phyloP scores from a whole-genome alignment of 2,888 invertebrate genomes.

The Trypoxylon attenuatum region DNA sequence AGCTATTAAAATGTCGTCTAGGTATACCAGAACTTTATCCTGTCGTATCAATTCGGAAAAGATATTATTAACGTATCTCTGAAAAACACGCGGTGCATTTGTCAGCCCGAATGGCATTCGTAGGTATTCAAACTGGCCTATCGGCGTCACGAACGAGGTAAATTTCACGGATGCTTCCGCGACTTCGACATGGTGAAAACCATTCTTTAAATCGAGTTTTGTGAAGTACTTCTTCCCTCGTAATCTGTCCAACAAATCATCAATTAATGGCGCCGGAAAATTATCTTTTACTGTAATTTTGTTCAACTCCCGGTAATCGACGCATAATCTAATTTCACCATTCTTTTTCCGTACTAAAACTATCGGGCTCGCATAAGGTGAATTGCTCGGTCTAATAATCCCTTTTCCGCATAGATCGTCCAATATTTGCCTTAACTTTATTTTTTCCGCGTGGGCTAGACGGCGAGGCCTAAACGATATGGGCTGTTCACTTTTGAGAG shows the following conservation, averaged over 20 bases:
- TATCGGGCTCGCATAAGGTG: not conserved
- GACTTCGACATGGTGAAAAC: not conserved
- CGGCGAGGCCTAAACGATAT: not conserved
- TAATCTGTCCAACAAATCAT: not conserved
- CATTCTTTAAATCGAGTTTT: not conserved
- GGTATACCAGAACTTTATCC: conserved; percentile 9
- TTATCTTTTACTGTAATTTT: not conserved
- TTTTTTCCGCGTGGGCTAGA: not conserved
- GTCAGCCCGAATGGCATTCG: conserved; percentile 12
- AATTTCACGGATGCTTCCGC: not conserved
- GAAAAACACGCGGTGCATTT: conserved; percentile 13
- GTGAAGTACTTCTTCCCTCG: not conserved
- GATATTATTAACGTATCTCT: not conserved
- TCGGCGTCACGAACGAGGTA: conserved; percentile 1
- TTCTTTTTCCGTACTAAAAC: not conserved
- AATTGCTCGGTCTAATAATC: not conserved
- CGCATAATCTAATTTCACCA: not conserved
- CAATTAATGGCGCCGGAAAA: not conserved
- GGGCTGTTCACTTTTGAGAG: not conserved
- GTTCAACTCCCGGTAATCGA: not conserved
- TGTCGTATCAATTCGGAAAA: not conserved
- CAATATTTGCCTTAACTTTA: not conserved
- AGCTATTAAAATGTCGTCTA: conserved; percentile 8
- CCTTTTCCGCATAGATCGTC: not conserved
- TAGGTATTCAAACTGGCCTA: conserved; percentile 7